Percentiles rank a stretch among this genome's conserved stretches.
These are phyloP conservation scores for Epizoanthus rinbou DNA, from an alignment of 92 coral and sea anemone species.

Conservation along the genomic window DNA sequence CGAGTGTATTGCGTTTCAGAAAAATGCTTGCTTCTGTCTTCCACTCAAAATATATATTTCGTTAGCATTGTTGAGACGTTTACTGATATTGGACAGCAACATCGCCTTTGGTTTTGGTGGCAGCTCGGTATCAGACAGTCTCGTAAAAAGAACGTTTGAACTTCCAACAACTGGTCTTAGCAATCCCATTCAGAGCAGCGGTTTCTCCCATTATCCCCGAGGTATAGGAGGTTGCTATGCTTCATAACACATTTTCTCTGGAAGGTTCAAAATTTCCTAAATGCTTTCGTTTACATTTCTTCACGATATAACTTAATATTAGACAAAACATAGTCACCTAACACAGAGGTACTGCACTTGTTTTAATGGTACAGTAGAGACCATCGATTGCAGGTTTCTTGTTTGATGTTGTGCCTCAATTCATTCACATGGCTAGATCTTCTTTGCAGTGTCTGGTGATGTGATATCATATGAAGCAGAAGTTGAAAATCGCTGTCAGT, in stretches of 20 bases:
- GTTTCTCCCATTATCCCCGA: slow-evolving; percentile 54
- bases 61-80: no score
- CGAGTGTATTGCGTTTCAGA: no score
- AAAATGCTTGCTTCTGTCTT: no score
- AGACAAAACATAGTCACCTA: slow-evolving; percentile 52
- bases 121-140: no score
- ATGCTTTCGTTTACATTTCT: slow-evolving; percentile 30
- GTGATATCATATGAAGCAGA: slow-evolving; percentile 12
- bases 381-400: slow-evolving; percentile 54
- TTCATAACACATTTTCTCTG: slow-evolving; percentile 42
- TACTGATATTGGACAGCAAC: no score
- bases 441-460: slow-evolving; percentile 29
- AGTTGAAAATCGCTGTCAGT: slow-evolving; percentile 23
- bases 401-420: slow-evolving; percentile 61
- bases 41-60: no score
- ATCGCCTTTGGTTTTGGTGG: no score
- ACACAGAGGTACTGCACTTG: slow-evolving; percentile 49
- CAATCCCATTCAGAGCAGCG: no score
- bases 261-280: slow-evolving; percentile 36
- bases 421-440: slow-evolving; percentile 47
- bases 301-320: slow-evolving; percentile 41
- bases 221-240: slow-evolving; percentile 37
- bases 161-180: no score
- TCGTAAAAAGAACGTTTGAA: no score
- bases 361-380: slow-evolving; percentile 36